A percentile compares a stretch with the other conserved stretches of the same genome.
Conservation (phyloP, 2,113 vertebrate species). For the Semnornis frantzii region DNA sequence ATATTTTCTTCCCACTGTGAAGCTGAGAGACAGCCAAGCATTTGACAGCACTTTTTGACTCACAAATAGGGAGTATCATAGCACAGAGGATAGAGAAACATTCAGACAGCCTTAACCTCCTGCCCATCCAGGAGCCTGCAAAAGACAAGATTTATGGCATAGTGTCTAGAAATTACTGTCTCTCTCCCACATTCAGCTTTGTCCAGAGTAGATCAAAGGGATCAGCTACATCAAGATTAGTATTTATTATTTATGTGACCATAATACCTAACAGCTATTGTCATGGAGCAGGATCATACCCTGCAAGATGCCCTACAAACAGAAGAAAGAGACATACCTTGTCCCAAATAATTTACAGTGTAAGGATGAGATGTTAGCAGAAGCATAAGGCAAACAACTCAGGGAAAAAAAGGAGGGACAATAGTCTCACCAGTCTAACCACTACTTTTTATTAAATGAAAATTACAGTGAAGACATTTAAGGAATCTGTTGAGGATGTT, state of each 20-base stretch:
- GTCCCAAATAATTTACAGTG: neutral
- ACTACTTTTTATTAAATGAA: neutral
- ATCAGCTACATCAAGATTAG: neutral
- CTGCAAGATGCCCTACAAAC: neutral
- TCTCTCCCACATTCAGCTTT: neutral
- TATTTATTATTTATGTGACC: neutral
- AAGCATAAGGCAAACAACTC: neutral
- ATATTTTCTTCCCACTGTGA: neutral
- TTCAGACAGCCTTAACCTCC: neutral
- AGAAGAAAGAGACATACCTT: neutral
- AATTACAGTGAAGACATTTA: neutral
- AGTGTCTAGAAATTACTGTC: neutral
- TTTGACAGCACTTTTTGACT: neutral
- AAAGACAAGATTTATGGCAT: neutral
- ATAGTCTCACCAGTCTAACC: neutral
- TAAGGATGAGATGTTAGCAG: neutral
- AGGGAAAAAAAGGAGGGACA: neutral
- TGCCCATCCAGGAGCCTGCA: neutral
- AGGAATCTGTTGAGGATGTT: neutral
- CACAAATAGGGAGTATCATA: neutral
- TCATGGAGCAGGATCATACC: neutral
- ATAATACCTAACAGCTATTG: neutral
- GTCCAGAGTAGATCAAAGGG: neutral
- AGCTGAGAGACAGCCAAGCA: slow-evolving; percentile 2
- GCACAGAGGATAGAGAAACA: neutral